Conservation (phyloP, 2,113 vertebrate species). For the Rhinoderma darwinii region DNA sequence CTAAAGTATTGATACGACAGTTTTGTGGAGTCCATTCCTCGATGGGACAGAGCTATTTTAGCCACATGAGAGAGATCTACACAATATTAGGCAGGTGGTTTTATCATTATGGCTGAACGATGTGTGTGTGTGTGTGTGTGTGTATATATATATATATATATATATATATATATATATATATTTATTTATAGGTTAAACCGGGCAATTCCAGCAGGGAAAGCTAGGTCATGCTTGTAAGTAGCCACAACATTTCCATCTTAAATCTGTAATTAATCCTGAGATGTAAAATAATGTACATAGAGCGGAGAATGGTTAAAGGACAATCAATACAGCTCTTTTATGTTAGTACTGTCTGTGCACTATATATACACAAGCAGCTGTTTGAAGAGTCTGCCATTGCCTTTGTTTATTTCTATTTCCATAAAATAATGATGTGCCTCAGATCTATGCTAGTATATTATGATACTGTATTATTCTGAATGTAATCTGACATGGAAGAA, state of each 20-base stretch:
- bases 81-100: no score
- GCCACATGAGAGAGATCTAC: no score
- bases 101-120: no score
- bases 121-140: no score
- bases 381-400: neutral
- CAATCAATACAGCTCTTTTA: neutral
- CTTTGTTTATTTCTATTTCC: conserved; percentile 27
- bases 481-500: conserved; percentile 41
- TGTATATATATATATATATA: no score
- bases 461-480: conserved; percentile 40
- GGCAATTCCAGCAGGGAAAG: no score
- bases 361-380: neutral
- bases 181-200: no score
- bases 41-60: no score
- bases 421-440: conserved; percentile 26
- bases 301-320: neutral
- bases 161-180: no score
- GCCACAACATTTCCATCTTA: neutral
- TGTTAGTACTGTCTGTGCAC: neutral
- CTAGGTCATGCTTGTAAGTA: no score
- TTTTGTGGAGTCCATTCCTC: no score
- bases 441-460: conserved; percentile 30
- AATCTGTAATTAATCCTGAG: neutral
- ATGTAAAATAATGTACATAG: neutral
- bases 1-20: no score